A percentile compares a stretch with the other conserved stretches of the same genome.
phyloP scores from a whole-genome alignment of 2,888 invertebrate species.

The Macropis europaea region DNA sequence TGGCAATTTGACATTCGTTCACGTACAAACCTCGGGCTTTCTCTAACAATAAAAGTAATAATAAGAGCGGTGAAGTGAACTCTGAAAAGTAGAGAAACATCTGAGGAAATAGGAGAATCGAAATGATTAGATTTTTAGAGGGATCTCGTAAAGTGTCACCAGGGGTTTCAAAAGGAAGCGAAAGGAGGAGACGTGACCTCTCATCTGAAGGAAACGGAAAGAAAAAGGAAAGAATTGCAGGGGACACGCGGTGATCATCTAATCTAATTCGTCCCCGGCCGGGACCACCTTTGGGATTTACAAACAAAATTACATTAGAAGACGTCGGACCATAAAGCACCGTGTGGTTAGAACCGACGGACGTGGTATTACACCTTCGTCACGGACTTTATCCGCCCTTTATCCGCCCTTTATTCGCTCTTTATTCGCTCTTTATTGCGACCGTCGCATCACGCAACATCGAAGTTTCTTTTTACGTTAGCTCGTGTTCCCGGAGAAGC shows the following conservation, averaged over 20 bases:
- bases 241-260: constrained; percentile 55
- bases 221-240: constrained; percentile 47
- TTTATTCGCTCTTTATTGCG: constrained; percentile 23
- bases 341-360: constrained; percentile 6
- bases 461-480: constrained; percentile 13
- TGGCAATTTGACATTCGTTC: no score
- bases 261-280: constrained; percentile 69
- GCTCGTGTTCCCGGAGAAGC: neutral
- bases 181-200: constrained; percentile 11
- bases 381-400: constrained; percentile 33
- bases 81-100: neutral
- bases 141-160: constrained; percentile 1
- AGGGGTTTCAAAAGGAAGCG: neutral
- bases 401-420: neutral
- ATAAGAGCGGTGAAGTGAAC: neutral
- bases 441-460: constrained; percentile 15
- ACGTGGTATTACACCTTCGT: constrained; percentile 37
- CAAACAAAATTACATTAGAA: constrained; percentile 73
- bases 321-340: constrained; percentile 42
- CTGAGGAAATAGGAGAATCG: neutral
- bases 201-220: neutral
- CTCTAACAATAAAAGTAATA: no score
- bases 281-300: constrained; percentile 63
- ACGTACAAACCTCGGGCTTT: no score
- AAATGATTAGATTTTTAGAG: neutral